Percentiles rank a stretch among this genome's conserved stretches.
Evolutionary conservation across 1,140 invertebrate species (phyloP).

Genomic region (Macrocentrus cingulum): DNA sequence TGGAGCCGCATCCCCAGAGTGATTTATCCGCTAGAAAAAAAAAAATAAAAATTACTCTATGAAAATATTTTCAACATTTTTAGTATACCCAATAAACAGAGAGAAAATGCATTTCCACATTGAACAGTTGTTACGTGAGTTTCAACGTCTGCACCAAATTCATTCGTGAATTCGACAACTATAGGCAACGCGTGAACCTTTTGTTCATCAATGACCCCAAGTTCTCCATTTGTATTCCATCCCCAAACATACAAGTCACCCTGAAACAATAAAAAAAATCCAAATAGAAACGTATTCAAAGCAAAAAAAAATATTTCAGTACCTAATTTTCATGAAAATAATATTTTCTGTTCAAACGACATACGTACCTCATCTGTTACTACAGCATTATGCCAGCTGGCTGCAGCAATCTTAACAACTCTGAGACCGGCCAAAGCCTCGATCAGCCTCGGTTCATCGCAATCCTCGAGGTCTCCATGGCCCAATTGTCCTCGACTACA

Average conservation of each 20-base stretch:
- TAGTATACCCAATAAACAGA: conserved; percentile 57
- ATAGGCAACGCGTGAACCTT: conserved; percentile 58
- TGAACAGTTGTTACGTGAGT: conserved; percentile 62
- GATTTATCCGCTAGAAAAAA: conserved; percentile 59
- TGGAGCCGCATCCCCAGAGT: conserved; percentile 72
- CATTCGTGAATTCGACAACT: conserved; percentile 61
- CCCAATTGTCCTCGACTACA: conserved; percentile 83
- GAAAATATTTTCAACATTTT: no score
- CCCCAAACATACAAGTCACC: conserved; percentile 88
- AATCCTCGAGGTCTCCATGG: conserved; percentile 67
- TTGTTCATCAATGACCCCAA: conserved; percentile 64
- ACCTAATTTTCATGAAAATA: not conserved
- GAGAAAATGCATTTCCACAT: conserved; percentile 72
- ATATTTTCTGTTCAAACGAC: no score
- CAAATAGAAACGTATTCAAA: not conserved
- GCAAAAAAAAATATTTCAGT: conserved; percentile 9
- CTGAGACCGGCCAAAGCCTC: conserved; percentile 74
- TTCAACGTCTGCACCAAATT: conserved; percentile 50
- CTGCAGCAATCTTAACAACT: conserved; percentile 68
- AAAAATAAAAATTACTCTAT: conserved; percentile 14
- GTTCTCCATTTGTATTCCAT: conserved; percentile 85
- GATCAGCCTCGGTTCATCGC: conserved; percentile 65
- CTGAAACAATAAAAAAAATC: conserved; percentile 35
- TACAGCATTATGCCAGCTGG: conserved; percentile 83
- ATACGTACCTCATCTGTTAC: conserved; percentile 63